Evolutionary conservation across 2,797 vertebrate species (phyloP).

Genomic region (Stomatorhinus walkeri): DNA sequence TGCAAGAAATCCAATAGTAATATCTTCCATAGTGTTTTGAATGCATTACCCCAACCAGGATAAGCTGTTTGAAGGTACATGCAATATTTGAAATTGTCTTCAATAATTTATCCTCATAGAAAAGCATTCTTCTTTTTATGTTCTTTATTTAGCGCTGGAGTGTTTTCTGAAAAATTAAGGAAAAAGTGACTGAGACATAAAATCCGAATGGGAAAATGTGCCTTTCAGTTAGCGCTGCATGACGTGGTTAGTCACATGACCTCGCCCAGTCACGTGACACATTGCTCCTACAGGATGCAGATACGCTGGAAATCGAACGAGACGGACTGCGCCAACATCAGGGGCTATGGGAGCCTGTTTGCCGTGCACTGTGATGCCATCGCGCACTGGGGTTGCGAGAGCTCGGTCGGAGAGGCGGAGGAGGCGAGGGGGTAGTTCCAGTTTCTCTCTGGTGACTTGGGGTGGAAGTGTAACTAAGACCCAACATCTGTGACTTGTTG

Average conservation of each 20-base stretch:
- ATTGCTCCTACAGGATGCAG: constrained; percentile 24
- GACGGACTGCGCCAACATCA: too few species aligned
- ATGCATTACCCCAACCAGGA: background rate
- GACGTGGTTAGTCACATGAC: background rate
- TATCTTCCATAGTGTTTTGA: background rate
- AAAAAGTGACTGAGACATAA: background rate
- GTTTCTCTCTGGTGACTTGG: background rate
- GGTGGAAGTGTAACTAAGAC: background rate
- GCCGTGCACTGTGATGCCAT: constrained; percentile 15
- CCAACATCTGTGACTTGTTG: background rate
- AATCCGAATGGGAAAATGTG: background rate
- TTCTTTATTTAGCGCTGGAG: background rate
- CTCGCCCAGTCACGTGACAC: background rate
- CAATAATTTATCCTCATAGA: background rate
- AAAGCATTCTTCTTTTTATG: background rate
- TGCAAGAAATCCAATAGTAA: background rate
- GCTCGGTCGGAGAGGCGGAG: background rate
- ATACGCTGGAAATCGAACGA: constrained; percentile 26
- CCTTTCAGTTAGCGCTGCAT: background rate
- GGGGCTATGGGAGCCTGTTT: constrained; percentile 33
- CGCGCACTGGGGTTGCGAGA: constrained; percentile 29
- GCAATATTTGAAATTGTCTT: background rate
- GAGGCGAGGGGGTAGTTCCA: background rate
- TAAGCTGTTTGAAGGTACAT: background rate
- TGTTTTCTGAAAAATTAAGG: background rate